A percentile compares a stretch with the other conserved stretches of the same genome.
Conservation (phyloP, 2,888 invertebrate species). For the Antitype chi region DNA sequence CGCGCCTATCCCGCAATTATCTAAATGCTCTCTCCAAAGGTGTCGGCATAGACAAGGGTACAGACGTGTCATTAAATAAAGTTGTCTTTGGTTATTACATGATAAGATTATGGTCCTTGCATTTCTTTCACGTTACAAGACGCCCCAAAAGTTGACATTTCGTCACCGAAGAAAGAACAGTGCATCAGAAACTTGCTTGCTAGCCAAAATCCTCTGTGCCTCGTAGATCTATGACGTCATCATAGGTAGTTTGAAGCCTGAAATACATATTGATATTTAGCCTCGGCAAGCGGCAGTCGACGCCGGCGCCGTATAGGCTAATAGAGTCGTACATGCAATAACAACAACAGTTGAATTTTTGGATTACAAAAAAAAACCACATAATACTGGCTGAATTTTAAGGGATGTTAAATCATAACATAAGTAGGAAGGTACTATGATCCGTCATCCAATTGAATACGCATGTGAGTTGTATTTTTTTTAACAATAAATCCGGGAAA, state of each 20-base stretch:
- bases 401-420: background rate
- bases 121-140: background rate
- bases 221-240: background rate
- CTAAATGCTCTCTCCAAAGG: conserved; percentile 83
- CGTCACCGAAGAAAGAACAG: background rate
- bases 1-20: conserved; percentile 86
- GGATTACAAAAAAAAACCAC: background rate
- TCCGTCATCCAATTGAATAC: conserved; percentile 1
- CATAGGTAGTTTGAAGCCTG: background rate
- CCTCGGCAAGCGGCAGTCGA: background rate
- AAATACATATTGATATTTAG: background rate
- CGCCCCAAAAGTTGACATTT: background rate
- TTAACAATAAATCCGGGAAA: conserved; percentile 16
- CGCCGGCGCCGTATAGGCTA: background rate
- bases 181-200: background rate
- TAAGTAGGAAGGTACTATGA: background rate
- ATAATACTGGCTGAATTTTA: background rate
- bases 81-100: background rate
- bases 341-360: background rate
- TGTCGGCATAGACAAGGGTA: conserved; percentile 71
- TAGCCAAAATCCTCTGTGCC: background rate
- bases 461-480: background rate
- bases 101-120: background rate
- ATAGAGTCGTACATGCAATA: background rate
- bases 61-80: conserved; percentile 43